Conservation (phyloP, 1,140 invertebrate genomes). For the Proctacanthus coquilletti region DNA sequence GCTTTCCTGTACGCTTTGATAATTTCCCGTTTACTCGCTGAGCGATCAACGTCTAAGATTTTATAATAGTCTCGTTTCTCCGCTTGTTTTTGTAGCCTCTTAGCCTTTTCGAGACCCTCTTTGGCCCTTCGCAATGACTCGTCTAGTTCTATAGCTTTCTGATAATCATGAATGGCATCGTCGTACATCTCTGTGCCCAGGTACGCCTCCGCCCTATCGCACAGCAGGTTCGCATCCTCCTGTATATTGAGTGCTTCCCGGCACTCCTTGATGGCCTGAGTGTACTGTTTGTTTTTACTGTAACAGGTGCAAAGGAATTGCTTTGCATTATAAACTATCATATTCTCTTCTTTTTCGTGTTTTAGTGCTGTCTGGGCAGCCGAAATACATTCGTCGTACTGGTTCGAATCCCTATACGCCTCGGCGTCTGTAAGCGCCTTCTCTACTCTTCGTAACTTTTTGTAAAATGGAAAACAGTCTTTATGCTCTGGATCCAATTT, state of each 20-base stretch:
- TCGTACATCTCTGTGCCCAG: slow-evolving; percentile 82
- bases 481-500: slow-evolving; percentile 97
- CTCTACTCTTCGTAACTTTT: slow-evolving; percentile 91
- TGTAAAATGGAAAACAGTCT: slow-evolving; percentile 90
- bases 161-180: slow-evolving; percentile 78
- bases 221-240: slow-evolving; percentile 63
- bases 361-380: slow-evolving; percentile 50
- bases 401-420: slow-evolving; percentile 44
- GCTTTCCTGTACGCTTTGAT: slow-evolving; percentile 93
- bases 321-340: slow-evolving; percentile 59
- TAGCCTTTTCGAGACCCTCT: slow-evolving; percentile 76
- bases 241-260: slow-evolving; percentile 62
- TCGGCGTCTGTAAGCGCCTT: slow-evolving; percentile 68
- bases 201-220: slow-evolving; percentile 87
- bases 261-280: slow-evolving; percentile 57
- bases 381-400: slow-evolving; percentile 61
- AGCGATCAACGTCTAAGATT: slow-evolving; percentile 63
- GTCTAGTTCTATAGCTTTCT: slow-evolving; percentile 76
- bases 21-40: slow-evolving; percentile 84
- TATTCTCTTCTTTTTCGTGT: slow-evolving; percentile 49
- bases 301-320: slow-evolving; percentile 61
- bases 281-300: slow-evolving; percentile 48
- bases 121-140: slow-evolving; percentile 64
- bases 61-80: slow-evolving; percentile 97
- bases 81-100: slow-evolving; percentile 86